phyloP scores from a whole-genome alignment of 1,140 invertebrate species.

The Nephila pilipes region DNA sequence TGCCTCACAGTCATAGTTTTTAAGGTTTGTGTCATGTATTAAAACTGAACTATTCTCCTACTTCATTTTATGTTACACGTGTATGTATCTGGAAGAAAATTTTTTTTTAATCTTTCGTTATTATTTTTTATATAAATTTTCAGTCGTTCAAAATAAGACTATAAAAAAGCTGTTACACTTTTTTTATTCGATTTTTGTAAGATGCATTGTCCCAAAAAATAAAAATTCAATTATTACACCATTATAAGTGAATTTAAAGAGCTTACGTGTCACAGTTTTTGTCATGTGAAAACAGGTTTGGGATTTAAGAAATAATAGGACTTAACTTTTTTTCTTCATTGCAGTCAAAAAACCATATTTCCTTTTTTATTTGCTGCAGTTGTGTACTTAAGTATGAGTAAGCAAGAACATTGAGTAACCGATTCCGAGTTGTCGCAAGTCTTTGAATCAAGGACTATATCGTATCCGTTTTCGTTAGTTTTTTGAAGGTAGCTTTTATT shows the following conservation, averaged over 20 bases:
- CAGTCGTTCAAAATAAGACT: no score
- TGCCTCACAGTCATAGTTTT: no score
- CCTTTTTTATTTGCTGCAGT: constrained; percentile 22
- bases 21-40: no score
- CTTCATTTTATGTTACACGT: no score
- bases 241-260: background rate
- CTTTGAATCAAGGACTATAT: constrained; percentile 52
- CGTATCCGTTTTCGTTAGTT: background rate
- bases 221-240: background rate
- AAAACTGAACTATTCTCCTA: no score
- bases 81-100: background rate
- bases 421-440: constrained; percentile 54
- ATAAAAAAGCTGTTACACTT: no score
- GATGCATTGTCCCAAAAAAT: background rate
- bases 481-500: background rate
- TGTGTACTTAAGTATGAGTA: constrained; percentile 51
- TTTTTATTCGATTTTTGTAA: no score
- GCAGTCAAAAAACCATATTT: constrained; percentile 27
- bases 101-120: background rate
- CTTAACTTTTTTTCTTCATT: background rate
- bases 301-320: background rate
- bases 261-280: background rate
- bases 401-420: constrained; percentile 23
- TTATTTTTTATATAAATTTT: background rate
- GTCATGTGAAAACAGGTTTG: background rate